Conservation (phyloP, 1,140 invertebrate genomes). For the Neodiprion virginianus region DNA sequence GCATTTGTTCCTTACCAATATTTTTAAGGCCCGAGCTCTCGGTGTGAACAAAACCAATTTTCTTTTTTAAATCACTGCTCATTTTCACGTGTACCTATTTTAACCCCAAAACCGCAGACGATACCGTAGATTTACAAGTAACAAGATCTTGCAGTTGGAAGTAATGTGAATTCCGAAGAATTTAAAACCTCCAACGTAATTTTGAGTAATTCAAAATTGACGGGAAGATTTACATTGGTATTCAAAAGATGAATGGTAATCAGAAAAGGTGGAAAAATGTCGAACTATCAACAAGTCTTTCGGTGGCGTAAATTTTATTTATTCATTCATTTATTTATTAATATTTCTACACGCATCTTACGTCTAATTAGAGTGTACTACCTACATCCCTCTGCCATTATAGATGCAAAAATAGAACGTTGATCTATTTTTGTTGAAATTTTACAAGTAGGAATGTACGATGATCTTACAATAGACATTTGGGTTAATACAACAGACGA, state of each 20-base stretch:
- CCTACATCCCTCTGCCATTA: constrained; percentile 26
- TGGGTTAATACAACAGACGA: constrained; percentile 2
- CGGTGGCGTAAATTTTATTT: not conserved
- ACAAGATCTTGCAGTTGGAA: too few species aligned
- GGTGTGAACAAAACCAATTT: too few species aligned
- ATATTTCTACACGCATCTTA: constrained; percentile 33
- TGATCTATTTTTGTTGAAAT: constrained; percentile 29
- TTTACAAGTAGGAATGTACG: constrained; percentile 33
- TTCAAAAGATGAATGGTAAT: not conserved
- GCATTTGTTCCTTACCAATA: too few species aligned
- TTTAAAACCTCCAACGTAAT: too few species aligned
- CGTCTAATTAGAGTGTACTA: constrained; percentile 30
- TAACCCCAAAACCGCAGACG: too few species aligned
- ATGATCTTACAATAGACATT: constrained; percentile 18
- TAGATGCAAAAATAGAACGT: constrained; percentile 35
- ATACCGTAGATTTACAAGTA: too few species aligned
- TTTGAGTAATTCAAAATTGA: too few species aligned
- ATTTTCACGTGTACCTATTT: too few species aligned
- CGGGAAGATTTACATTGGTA: not conserved
- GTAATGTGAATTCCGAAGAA: too few species aligned
- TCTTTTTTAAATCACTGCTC: too few species aligned
- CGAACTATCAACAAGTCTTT: not conserved
- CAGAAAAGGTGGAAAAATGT: not conserved
- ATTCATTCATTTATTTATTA: constrained; percentile 26
- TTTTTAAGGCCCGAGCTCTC: too few species aligned